These are phyloP conservation scores for Aphaenogaster rudis DNA, from an alignment of 1,140 invertebrate species.

Conservation along the genomic window DNA sequence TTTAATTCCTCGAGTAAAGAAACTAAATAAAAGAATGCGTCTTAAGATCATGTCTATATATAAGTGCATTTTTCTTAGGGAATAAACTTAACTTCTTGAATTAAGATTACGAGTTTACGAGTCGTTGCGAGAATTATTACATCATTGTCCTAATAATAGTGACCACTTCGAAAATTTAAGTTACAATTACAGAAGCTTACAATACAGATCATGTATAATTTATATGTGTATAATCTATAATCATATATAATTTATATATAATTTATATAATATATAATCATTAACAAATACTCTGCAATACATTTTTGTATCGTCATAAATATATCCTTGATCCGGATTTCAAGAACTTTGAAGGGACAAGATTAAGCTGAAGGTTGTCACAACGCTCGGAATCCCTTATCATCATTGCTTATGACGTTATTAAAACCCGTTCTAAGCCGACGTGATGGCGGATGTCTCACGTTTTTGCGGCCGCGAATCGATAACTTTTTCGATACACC, in stretches of 20 bases:
- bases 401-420: slow-evolving; percentile 51
- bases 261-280: background rate
- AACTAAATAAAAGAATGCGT: background rate
- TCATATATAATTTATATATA: no score
- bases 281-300: background rate
- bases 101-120: background rate
- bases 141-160: background rate
- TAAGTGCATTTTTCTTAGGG: background rate
- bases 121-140: background rate
- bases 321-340: background rate
- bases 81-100: background rate
- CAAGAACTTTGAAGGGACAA: background rate
- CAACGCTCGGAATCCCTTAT: background rate
- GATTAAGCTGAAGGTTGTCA: slow-evolving; percentile 6
- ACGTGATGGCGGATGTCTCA: slow-evolving; percentile 33
- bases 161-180: background rate
- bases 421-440: slow-evolving; percentile 58
- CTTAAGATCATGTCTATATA: background rate
- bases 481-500: slow-evolving; percentile 30
- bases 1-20: slow-evolving; percentile 17
- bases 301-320: background rate
- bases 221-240: no score
- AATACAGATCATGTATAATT: background rate
- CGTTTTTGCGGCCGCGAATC: slow-evolving; percentile 49
- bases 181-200: background rate